Conservation (phyloP, 2,797 vertebrate species). For the Neosilurus hyrtlii region DNA sequence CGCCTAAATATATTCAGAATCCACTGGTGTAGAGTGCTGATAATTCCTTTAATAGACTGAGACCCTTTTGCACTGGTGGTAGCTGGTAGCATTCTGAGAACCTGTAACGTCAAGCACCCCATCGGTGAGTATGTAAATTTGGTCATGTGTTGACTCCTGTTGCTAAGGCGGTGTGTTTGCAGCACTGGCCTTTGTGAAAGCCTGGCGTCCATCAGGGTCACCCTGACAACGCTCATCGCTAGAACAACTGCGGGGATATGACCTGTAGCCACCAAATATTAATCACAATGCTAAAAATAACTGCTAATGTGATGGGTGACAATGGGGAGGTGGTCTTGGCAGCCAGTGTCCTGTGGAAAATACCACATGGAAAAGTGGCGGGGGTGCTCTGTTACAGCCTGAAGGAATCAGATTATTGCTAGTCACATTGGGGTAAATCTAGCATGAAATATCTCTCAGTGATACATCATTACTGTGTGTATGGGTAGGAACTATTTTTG, state of each 20-base stretch:
- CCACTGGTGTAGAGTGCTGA: background rate
- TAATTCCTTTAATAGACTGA: no score
- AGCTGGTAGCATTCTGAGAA: slow-evolving; percentile 27
- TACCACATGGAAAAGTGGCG: slow-evolving; percentile 59
- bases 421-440: background rate
- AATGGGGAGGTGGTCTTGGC: slow-evolving; percentile 69
- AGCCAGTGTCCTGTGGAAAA: slow-evolving; percentile 81
- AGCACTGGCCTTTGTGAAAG: slow-evolving; percentile 63
- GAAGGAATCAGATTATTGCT: background rate
- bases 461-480: background rate
- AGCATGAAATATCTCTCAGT: background rate
- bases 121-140: slow-evolving; percentile 50
- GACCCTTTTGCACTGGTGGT: background rate
- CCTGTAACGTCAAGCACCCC: slow-evolving; percentile 27
- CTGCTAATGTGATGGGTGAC: slow-evolving; percentile 66
- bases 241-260: slow-evolving; percentile 77
- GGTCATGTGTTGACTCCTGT: slow-evolving; percentile 33
- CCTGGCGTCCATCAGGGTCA: slow-evolving; percentile 66
- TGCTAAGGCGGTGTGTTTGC: slow-evolving; percentile 43
- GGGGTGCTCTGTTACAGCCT: slow-evolving; percentile 9
- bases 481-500: background rate
- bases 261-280: slow-evolving; percentile 79
- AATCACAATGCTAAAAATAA: slow-evolving; percentile 80
- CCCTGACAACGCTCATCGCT: slow-evolving; percentile 77
- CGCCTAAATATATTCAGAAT: background rate